phyloP scores from a whole-genome alignment of 2,113 vertebrate species.

The Indicator maculatus region DNA sequence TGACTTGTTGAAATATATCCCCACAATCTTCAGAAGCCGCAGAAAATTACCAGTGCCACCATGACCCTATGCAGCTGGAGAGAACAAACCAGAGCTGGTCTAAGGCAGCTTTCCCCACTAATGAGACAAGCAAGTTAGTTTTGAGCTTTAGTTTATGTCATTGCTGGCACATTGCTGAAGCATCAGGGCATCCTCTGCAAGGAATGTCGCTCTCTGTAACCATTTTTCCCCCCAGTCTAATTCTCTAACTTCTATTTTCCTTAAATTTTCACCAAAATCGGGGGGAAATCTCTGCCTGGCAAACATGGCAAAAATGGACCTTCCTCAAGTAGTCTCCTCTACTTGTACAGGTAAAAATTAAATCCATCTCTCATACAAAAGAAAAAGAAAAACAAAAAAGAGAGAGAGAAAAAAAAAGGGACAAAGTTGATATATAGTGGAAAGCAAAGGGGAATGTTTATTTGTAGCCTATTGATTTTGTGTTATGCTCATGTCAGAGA shows the following conservation, averaged over 20 bases:
- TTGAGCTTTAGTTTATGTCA: background rate
- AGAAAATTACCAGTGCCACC: constrained; percentile 57
- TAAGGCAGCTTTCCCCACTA: constrained; percentile 28
- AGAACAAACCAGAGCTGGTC: constrained; percentile 32
- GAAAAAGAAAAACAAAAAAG: background rate
- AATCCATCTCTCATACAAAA: background rate
- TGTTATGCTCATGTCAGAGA: background rate
- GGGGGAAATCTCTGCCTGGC: background rate
- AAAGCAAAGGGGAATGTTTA: background rate
- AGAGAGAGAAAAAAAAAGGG: too few species aligned
- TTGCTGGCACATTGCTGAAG: background rate
- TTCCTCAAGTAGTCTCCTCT: background rate
- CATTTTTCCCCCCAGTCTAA: background rate
- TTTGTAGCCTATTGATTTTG: constrained; percentile 15
- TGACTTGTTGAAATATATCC: constrained; percentile 46
- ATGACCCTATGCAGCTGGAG: constrained; percentile 28
- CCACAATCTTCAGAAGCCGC: constrained; percentile 56
- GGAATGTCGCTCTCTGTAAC: constrained; percentile 4
- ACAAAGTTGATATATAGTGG: background rate
- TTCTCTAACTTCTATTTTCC: background rate
- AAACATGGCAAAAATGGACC: background rate
- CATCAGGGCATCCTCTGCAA: background rate
- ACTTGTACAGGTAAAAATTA: background rate
- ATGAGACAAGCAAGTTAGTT: background rate
- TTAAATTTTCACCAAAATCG: background rate